Conservation (phyloP, 37 sponge, comb jelly and placozoan genomes). For the Aphrocallistes beatrix region DNA sequence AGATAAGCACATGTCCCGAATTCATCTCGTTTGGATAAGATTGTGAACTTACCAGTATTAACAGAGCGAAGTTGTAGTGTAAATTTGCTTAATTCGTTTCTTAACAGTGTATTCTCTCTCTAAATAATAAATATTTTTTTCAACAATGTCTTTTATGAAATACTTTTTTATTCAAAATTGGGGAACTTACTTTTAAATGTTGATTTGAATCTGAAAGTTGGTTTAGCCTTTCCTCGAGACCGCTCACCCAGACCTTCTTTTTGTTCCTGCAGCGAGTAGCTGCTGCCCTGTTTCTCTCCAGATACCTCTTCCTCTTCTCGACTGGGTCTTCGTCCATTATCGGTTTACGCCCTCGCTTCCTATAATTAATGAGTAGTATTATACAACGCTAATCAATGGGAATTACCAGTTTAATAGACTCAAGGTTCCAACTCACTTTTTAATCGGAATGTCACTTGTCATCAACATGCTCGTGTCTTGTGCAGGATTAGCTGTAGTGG, state of each 20-base stretch:
- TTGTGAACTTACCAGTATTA: background rate
- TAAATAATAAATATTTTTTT: background rate
- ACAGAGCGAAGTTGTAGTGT: background rate
- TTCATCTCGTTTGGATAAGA: background rate
- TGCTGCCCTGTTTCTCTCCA: background rate
- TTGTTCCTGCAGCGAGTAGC: constrained; percentile 5
- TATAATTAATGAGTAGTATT: background rate
- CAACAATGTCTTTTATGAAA: no score
- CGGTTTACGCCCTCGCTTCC: background rate
- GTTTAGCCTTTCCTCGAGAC: background rate
- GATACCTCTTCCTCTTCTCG: constrained; percentile 4
- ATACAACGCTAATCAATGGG: background rate
- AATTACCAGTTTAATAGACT: background rate
- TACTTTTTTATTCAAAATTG: background rate
- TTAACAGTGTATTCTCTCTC: constrained; percentile 7
- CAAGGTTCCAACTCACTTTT: background rate
- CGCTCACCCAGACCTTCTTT: background rate
- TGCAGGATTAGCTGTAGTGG: background rate
- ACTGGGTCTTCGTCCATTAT: background rate
- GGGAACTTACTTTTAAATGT: constrained; percentile 10
- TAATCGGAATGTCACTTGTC: background rate
- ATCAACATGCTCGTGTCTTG: background rate
- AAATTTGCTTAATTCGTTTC: background rate
- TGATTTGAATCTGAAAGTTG: background rate
- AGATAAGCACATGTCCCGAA: background rate